Evolutionary conservation across 2,113 vertebrate genomes (phyloP).

Genomic region (Calonectris borealis): DNA sequence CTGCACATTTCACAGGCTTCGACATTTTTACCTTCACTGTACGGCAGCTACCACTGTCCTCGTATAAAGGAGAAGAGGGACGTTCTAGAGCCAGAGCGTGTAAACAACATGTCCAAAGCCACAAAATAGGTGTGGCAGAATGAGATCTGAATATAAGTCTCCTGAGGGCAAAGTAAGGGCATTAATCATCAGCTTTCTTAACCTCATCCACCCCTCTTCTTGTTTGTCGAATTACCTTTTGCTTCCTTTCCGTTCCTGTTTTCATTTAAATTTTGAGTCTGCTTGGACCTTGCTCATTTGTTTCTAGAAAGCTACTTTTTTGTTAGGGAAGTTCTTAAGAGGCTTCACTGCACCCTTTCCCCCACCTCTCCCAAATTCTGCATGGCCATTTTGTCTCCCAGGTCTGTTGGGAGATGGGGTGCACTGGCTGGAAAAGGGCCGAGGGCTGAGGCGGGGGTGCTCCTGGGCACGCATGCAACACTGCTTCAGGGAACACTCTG

Average conservation of each 20-base stretch:
- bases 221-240: neutral
- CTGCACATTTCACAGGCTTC: neutral
- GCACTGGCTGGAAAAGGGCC: neutral
- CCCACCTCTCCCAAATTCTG: neutral
- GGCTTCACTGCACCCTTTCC: neutral
- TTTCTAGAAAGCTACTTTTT: slow-evolving; percentile 20
- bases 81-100: neutral
- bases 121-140: slow-evolving; percentile 1
- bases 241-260: neutral
- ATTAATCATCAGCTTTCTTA: slow-evolving; percentile 10
- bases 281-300: neutral
- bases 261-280: neutral
- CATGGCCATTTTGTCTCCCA: fast-evolving
- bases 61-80: neutral
- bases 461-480: slow-evolving; percentile 1
- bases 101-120: neutral
- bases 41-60: fast-evolving
- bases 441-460: neutral
- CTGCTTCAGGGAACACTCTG: slow-evolving; percentile 60
- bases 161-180: neutral
- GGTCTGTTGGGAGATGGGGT: neutral
- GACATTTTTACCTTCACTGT: neutral
- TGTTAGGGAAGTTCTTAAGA: neutral
- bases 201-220: neutral
- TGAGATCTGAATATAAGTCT: neutral